phyloP scores from a whole-genome alignment of 2,888 invertebrate species.

The Pyrrhia umbra region DNA sequence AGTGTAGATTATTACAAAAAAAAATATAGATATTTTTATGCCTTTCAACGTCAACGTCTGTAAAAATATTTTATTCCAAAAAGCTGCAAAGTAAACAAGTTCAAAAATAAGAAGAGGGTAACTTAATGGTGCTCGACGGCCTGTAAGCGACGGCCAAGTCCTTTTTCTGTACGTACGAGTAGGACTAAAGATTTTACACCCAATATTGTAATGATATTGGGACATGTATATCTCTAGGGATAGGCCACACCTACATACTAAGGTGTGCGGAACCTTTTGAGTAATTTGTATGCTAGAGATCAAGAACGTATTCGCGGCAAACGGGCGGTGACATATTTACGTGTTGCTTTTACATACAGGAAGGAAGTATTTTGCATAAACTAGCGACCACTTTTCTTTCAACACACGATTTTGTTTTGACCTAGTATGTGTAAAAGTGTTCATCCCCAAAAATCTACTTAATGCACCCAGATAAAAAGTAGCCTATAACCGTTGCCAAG shows the following conservation, averaged over 20 bases:
- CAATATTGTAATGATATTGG: slow-evolving; percentile 20
- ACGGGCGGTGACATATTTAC: background rate
- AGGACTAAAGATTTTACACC: slow-evolving; percentile 17
- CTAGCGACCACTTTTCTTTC: too few species aligned
- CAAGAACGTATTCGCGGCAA: background rate
- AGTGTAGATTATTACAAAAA: too few species aligned
- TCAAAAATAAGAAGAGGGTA: slow-evolving; percentile 11
- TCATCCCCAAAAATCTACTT: too few species aligned
- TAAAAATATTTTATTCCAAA: background rate
- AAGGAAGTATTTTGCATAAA: background rate
- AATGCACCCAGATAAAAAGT: too few species aligned
- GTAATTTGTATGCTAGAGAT: background rate
- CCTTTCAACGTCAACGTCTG: background rate
- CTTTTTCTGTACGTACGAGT: slow-evolving; percentile 1
- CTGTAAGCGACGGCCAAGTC: background rate
- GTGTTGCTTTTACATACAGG: slow-evolving; percentile 2
- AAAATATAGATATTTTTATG: background rate
- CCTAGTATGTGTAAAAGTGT: too few species aligned
- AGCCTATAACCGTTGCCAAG: too few species aligned
- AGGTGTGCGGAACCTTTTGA: background rate
- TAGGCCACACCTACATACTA: background rate
- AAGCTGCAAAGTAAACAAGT: slow-evolving; percentile 5
- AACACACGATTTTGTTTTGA: too few species aligned
- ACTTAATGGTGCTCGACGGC: slow-evolving; percentile 13
- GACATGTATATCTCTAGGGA: background rate